Evolutionary conservation across 2,797 vertebrate genomes (phyloP).

Genomic region (Lacerta agilis): DNA sequence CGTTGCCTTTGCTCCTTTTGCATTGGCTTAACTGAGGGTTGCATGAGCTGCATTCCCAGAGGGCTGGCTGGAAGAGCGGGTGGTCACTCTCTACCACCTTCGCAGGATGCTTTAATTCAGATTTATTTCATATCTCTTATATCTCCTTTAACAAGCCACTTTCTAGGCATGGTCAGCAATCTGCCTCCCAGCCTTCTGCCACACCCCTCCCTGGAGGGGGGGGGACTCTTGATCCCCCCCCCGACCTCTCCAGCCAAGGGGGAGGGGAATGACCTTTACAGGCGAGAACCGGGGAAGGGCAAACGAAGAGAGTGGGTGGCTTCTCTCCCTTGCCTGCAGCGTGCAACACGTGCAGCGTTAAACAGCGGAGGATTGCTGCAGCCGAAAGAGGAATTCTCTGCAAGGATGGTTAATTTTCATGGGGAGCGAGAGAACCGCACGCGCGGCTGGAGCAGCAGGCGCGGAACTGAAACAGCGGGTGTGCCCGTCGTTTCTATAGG

Average conservation of each 20-base stretch:
- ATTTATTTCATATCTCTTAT: too few relatives aligned
- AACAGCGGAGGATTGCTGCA: too few relatives aligned
- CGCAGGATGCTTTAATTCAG: neutral
- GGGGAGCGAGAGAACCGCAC: neutral
- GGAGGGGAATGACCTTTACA: neutral
- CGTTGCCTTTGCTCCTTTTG: neutral
- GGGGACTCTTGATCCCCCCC: too few relatives aligned
- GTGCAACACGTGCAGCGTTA: neutral
- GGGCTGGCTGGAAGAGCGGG: neutral
- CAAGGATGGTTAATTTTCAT: too few relatives aligned
- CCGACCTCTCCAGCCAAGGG: too few relatives aligned
- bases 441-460: too few relatives aligned
- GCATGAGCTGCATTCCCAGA: neutral
- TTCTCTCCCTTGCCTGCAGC: neutral
- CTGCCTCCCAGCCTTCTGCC: neutral
- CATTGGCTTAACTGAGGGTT: neutral
- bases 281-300: neutral
- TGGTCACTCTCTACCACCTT: neutral
- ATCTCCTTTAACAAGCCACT: neutral
- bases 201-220: too few relatives aligned
- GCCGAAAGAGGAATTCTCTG: neutral
- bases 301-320: too few relatives aligned
- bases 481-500: too few relatives aligned
- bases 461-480: rapidly evolving
- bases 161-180: neutral